phyloP scores from a whole-genome alignment of 2,888 invertebrate genomes.

The Fragum whitleyi region DNA sequence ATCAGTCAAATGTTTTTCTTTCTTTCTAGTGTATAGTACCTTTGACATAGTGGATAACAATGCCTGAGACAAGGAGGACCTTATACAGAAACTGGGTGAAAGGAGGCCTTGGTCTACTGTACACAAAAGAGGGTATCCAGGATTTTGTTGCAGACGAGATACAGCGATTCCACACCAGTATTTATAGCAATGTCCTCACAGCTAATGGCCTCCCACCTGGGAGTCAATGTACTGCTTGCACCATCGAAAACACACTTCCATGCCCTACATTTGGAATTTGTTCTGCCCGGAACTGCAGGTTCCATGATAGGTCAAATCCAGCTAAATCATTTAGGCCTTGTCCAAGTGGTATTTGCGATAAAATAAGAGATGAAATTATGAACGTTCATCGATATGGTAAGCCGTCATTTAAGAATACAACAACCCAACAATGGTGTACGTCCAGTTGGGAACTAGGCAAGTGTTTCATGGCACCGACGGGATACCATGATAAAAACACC shows the following conservation, averaged over 20 bases:
- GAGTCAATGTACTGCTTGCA: not conserved
- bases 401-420: conserved; percentile 2
- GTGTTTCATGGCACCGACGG: not conserved
- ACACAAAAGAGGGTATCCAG: not conserved
- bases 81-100: conserved; percentile 14
- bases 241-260: not conserved
- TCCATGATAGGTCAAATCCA: conserved; percentile 3
- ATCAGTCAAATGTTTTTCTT: no score
- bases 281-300: not conserved
- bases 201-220: not conserved
- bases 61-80: not conserved
- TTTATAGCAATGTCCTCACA: not conserved
- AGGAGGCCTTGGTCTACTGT: not conserved
- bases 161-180: not conserved
- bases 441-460: conserved; percentile 12
- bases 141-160: not conserved
- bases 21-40: no score
- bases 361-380: not conserved
- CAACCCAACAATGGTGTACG: not conserved
- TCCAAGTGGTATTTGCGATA: not conserved
- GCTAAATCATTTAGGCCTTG: not conserved
- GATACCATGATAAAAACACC: not conserved
- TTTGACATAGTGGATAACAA: no score
- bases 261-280: conserved; percentile 12
- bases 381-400: not conserved